A percentile compares a stretch with the other conserved stretches of the same genome.
These are phyloP conservation scores for Macquaria ambigua DNA, from an alignment of 2,113 vertebrate species.

Conservation along the genomic window DNA sequence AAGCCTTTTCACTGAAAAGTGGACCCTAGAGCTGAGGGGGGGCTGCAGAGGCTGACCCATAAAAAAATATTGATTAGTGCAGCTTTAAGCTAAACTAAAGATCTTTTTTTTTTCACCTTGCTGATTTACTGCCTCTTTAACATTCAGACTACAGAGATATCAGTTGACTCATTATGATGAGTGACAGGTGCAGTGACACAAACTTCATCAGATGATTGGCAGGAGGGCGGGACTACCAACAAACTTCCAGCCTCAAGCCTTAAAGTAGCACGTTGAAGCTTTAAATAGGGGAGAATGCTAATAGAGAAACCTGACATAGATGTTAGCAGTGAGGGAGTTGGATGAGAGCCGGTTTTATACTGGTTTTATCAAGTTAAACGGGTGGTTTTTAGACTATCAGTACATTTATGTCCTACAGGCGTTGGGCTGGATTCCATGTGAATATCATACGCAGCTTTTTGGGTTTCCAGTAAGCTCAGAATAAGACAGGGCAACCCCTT, in stretches of 20 bases:
- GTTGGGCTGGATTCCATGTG: conserved; percentile 41
- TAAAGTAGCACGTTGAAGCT: neutral
- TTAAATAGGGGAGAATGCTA: neutral
- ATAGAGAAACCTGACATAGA: neutral
- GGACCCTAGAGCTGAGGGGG: neutral
- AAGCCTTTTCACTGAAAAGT: neutral
- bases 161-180: neutral
- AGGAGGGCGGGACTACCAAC: too few relatives aligned
- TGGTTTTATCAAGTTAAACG: conserved; percentile 18
- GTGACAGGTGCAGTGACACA: neutral
- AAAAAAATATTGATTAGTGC: neutral
- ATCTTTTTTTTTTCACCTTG: neutral
- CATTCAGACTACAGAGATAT: neutral
- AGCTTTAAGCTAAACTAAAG: neutral
- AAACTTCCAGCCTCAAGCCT: neutral
- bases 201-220: conserved; percentile 3
- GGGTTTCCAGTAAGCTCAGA: conserved; percentile 41
- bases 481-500: conserved; percentile 52
- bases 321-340: neutral
- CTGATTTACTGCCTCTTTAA: neutral
- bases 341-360: conserved; percentile 7
- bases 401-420: conserved; percentile 26
- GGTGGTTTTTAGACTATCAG: conserved; percentile 26
- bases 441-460: conserved; percentile 45
- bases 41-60: neutral